These are phyloP conservation scores for Dasypolia templi DNA, from an alignment of 2,888 invertebrate genomes.

Conservation along the genomic window DNA sequence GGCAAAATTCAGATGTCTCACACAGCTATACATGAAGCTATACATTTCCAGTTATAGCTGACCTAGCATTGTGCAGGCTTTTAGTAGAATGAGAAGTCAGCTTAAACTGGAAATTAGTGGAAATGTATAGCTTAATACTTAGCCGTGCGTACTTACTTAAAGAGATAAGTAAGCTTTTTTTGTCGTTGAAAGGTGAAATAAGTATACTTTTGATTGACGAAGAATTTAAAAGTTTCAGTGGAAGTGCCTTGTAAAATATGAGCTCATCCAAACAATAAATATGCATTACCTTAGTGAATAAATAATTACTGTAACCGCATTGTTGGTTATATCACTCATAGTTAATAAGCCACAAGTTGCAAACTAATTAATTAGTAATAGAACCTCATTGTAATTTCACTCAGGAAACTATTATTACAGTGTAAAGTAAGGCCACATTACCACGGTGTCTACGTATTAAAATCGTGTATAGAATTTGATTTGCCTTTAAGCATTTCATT, in stretches of 20 bases:
- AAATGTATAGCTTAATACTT: too few relatives aligned
- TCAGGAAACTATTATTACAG: slow-evolving; percentile 65
- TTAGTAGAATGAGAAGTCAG: too few relatives aligned
- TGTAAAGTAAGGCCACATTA: slow-evolving; percentile 67
- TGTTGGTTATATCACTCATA: slow-evolving; percentile 46
- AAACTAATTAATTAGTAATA: slow-evolving; percentile 55
- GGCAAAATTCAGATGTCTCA: neutral
- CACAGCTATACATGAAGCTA: too few relatives aligned
- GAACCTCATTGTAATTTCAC: slow-evolving; percentile 71
- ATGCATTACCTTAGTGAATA: slow-evolving; percentile 46
- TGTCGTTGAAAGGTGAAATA: neutral
- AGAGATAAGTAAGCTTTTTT: neutral
- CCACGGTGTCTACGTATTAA: slow-evolving; percentile 72
- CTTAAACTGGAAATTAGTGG: too few relatives aligned
- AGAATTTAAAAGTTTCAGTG: neutral
- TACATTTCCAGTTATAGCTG: too few relatives aligned
- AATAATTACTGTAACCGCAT: slow-evolving; percentile 38
- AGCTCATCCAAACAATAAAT: slow-evolving; percentile 43
- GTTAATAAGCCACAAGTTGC: slow-evolving; percentile 34
- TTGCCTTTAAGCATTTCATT: slow-evolving; percentile 76
- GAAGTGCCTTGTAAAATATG: slow-evolving; percentile 34
- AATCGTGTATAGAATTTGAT: slow-evolving; percentile 76
- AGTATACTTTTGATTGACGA: neutral
- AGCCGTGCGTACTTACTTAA: too few relatives aligned
- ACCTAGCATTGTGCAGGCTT: too few relatives aligned